Evolutionary conservation across 2,797 vertebrate genomes (phyloP).

Genomic region (Denticeps clupeoides): DNA sequence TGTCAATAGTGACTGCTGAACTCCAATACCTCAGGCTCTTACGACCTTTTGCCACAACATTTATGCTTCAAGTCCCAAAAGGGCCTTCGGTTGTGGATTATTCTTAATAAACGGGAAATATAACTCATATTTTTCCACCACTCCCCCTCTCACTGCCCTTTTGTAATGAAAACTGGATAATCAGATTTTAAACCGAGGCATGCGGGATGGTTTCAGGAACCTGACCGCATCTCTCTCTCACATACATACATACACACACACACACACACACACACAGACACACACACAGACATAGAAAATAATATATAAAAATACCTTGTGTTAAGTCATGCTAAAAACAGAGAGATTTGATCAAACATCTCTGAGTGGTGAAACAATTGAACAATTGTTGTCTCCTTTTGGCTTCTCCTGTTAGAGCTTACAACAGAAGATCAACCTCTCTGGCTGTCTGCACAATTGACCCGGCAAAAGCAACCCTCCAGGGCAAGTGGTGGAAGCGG

Average conservation of each 20-base stretch:
- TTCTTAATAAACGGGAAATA: neutral
- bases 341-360: conserved; percentile 28
- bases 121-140: neutral
- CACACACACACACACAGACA: neutral
- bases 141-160: neutral
- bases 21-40: neutral
- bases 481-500: too few species aligned
- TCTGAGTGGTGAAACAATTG: conserved; percentile 27
- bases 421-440: too few species aligned
- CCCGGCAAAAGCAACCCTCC: too few species aligned
- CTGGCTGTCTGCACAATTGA: too few species aligned
- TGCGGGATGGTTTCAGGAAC: neutral
- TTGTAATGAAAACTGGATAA: neutral
- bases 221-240: conserved; percentile 19
- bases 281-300: conserved; percentile 22
- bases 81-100: neutral
- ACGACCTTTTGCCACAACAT: neutral
- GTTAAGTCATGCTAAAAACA: conserved; percentile 16
- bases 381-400: too few species aligned
- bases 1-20: neutral
- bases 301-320: conserved; percentile 28
- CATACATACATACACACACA: neutral
- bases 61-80: neutral
- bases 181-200: conserved; percentile 1
- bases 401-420: too few species aligned